phyloP scores from a whole-genome alignment of 2,797 vertebrate species.

The Pachyuromys duprasi region DNA sequence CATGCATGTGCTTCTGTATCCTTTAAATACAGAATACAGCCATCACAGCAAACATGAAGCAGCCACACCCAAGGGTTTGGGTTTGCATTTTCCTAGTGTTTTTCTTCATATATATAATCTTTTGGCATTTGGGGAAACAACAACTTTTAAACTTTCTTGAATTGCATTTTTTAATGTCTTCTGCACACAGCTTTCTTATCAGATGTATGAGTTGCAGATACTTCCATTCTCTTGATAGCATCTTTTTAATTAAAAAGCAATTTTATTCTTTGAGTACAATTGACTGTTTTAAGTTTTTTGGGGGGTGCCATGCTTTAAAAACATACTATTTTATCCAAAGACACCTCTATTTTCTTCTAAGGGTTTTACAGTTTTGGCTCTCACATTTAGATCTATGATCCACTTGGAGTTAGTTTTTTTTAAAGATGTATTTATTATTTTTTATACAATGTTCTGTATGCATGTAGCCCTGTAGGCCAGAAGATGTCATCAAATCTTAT shows the following conservation, averaged over 20 bases:
- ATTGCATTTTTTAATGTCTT: background rate
- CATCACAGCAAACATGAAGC: background rate
- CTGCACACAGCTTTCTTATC: background rate
- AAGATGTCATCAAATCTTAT: no score
- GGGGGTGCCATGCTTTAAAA: background rate
- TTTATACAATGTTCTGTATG: no score
- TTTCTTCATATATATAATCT: background rate
- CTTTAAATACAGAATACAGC: background rate
- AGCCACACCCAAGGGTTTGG: background rate
- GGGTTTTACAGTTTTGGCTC: background rate
- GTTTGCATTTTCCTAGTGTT: background rate
- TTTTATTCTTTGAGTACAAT: slow-evolving; percentile 23
- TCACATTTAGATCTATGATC: background rate
- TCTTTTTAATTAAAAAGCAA: background rate
- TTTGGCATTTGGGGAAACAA: background rate
- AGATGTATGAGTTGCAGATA: background rate
- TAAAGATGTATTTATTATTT: no score
- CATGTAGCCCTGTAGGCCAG: no score
- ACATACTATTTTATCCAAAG: background rate
- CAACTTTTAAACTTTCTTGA: slow-evolving; percentile 7
- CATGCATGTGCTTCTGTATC: background rate
- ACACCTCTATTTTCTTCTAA: background rate
- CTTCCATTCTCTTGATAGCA: background rate
- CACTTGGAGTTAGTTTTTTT: slow-evolving; percentile 2
- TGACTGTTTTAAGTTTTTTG: slow-evolving; percentile 11